Percentiles rank a stretch among this genome's conserved stretches.
Evolutionary conservation across 2,113 vertebrate genomes (phyloP).

Genomic region (Phasianus colchicus): DNA sequence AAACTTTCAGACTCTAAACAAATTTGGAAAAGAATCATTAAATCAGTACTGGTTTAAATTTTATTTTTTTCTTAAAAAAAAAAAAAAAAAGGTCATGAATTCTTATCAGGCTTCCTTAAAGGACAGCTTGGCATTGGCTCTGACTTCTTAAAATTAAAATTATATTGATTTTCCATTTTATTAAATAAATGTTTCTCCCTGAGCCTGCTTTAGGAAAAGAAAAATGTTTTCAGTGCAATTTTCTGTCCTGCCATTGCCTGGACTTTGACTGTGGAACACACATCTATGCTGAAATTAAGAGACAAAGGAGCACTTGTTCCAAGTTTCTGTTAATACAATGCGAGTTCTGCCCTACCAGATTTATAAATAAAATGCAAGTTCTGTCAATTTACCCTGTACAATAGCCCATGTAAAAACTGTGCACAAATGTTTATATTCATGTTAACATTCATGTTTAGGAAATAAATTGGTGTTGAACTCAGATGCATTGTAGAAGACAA

Average conservation of each 20-base stretch:
- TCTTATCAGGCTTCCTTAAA: constrained; percentile 73
- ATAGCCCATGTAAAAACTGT: neutral
- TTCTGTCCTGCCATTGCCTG: constrained; percentile 35
- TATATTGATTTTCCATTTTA: constrained; percentile 79
- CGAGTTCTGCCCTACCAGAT: neutral
- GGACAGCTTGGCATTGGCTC: constrained; percentile 76
- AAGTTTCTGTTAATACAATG: neutral
- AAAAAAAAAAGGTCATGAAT: constrained; percentile 39
- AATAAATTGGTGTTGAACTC: neutral
- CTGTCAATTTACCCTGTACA: neutral
- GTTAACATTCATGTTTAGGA: neutral
- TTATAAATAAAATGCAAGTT: neutral
- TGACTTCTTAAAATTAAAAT: constrained; percentile 81
- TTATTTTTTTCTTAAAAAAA: constrained; percentile 67
- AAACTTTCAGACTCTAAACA: constrained; percentile 44
- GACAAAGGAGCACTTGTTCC: constrained; percentile 9
- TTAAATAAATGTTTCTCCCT: constrained; percentile 72
- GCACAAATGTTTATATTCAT: neutral
- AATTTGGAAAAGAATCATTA: constrained; percentile 55
- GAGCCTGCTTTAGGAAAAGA: constrained; percentile 43
- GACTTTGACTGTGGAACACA: constrained; percentile 21
- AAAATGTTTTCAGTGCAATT: constrained; percentile 69
- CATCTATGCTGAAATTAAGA: constrained; percentile 24
- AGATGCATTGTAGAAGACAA: neutral
- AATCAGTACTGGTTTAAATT: constrained; percentile 68